Evolutionary conservation across 1,140 invertebrate species (phyloP), one percentile per base, ranked within the genome.

Genomic region (Acromyrmex heyeri): DNA sequence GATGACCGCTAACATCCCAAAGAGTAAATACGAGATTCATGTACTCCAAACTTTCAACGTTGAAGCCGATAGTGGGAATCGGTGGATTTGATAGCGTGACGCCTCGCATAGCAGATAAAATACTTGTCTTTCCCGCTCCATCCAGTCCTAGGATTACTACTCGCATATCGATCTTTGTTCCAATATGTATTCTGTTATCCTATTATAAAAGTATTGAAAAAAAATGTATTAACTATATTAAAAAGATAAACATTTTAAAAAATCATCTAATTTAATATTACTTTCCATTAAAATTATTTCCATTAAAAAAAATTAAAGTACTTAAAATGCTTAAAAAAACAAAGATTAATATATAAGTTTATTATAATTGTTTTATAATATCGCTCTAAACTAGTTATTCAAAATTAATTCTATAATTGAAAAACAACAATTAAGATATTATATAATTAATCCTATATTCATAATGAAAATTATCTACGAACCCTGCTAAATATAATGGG

Each of bases 401-500:
- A 16, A 72, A 12, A 27, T 50, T 70, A 50, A 44, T 27, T 1
- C 16, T 34, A 65, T 0, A 50, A 24, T n/a, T 30, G 5, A 72
- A 53, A 73, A 55, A 72, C 0, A 8, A 59, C 30, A 64, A 30
- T 50, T 18, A 75, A 24, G 2, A 24, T 34, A 7, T 44, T 44
- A 44, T 44, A 44, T 10, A 38, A 89, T 59, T 64, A 10, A 64
- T 64, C 24, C n/a, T 55, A 69, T 38, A 82, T 78, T 53, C 1
- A 21, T 6, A 34, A 48, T 30, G 10, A 16, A 72, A 61, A 83
- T 53, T 14, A 16, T 24, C 18, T 81, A 85, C 88, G 88, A 87
- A 96, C 96, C 94, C 96, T 96, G 55, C 96, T 97, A 90, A 97
- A 97, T 83, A 96, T 97, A 77, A 97, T 96, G 0, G 96, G 96